Evolutionary conservation across 2,888 invertebrate genomes (phyloP), one percentile per base, ranked within the genome.

Genomic region (Rhabditophanes sp.): DNA sequence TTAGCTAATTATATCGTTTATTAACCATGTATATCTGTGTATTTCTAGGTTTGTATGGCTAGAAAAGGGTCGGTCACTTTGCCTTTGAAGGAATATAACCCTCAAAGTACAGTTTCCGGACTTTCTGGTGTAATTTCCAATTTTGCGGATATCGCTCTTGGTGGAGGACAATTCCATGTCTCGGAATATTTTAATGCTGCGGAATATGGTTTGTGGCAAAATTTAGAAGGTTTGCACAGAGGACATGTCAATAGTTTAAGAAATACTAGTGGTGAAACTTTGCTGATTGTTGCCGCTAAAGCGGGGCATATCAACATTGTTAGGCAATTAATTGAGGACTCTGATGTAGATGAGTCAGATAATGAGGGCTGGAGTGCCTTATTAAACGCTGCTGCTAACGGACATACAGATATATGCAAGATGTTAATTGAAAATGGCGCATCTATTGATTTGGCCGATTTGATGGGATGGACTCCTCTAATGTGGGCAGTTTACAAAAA

Each of bases 401-500:
- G 93, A 9, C 78, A 81, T 66, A 73, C 75, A 5, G 78, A 79
- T 39, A 78, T 87, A 18, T 83, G 82, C 25, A 77, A 78, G 46
- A 74, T 78, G 34, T 71, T 93, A 34, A 68, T 93, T 30, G 77
- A 78, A 48, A 78, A 81, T 38, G 85, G 84, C 39, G 82, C 84
- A 29, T 78, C 78, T 63, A 78, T 81, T 4, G 84, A 49, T 25
- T 48, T 45, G 12, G 27, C 44, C 5, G 49, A 49, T 37, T 33
- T 49, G 42, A 87, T 87, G 50, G 85, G 84, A 22, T 96, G 93
- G 93, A 81, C 87, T 3, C 76, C 90, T 0, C 73, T 96, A 35
- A 84, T 93, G 80, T 96, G 93, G 93, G 83, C 87, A 0, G 76
- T 83, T 6, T 96, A 96, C 71, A 85, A 88, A 67, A 88, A 83